phyloP scores from a whole-genome alignment of 2,113 vertebrate species.

The Butorides virescens region DNA sequence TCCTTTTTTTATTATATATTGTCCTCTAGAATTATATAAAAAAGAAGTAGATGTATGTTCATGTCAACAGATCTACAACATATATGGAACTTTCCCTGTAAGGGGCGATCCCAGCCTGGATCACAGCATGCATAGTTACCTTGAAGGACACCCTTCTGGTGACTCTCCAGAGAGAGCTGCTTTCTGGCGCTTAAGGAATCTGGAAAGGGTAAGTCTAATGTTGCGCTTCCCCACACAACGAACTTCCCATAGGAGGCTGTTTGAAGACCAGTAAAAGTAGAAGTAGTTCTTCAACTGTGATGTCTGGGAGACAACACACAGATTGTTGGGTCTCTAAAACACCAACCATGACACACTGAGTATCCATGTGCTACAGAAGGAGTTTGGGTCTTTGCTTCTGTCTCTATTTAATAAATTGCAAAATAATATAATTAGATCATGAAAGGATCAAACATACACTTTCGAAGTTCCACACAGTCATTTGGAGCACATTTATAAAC shows the following conservation, averaged over 20 bases:
- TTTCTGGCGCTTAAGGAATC: neutral
- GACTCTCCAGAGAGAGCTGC: neutral
- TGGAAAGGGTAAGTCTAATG: neutral
- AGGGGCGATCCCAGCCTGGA: neutral
- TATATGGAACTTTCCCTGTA: neutral
- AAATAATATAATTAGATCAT: neutral
- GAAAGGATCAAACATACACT: neutral
- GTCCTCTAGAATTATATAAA: neutral
- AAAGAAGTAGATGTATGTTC: neutral
- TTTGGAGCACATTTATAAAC: neutral
- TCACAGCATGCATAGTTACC: fast-evolving
- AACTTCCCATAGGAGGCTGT: neutral
- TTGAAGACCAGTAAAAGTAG: neutral
- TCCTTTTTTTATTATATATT: neutral
- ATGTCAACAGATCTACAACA: neutral
- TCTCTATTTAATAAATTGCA: neutral
- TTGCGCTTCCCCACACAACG: neutral
- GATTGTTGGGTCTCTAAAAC: neutral
- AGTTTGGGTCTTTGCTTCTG: neutral
- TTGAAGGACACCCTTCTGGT: neutral
- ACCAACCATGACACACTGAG: neutral
- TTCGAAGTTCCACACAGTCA: neutral
- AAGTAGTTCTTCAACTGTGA: neutral
- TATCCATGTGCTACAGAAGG: neutral
- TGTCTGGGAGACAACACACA: neutral